Base-by-base conservation (phyloP, 2,113 vertebrate genomes). In the Ammospiza nelsoni region DNA sequence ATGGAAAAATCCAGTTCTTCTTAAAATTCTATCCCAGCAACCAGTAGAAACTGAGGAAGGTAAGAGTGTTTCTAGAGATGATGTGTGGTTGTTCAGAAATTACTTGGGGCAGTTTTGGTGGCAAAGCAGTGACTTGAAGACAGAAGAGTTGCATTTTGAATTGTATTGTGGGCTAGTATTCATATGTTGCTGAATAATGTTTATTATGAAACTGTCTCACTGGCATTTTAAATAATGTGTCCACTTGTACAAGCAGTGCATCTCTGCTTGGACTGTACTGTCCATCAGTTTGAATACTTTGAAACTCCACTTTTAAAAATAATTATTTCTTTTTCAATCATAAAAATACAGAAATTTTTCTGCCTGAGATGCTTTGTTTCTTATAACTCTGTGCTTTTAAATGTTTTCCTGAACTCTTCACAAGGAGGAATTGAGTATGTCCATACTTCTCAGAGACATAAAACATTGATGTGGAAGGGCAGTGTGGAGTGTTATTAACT, bases 1-100 rank as follows among this genome's bases (percentile, higher is more conserved):
- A 11, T 99, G 99, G 99, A 99, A 98, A 98, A 99, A 99, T 95
- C 98, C 98, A 33, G 89, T 99, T 96, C 98, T 99, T 74, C 97
- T 98, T 46, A 98, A 99, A 78, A 98, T 99, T 84, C 98, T 99
- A 22, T 99, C 99, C 9, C 98, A 99, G 62, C 99, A 99, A 85
- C 97, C 98, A 87, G 98, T 99, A 95, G 98, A 98, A 92, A 77
- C 94, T 92, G 98, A 99, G 87, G 99, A 99, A 98, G 98, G 99
- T 99, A 95, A 97, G 98, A 65, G 54, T 51, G 49, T 49, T 74
- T 83, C 58, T 62, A 35, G 79, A 66, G 48, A 31, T 90, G 19
- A 27, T 75, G 5, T 6, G 4, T 81, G 39, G 27, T 59, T 83
- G 44, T 85, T 86, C 54, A 91, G 48, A 78, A 82, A 55, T 86